Evolutionary conservation across 2,113 vertebrate genomes (phyloP), one percentile per base, ranked within the genome.

Genomic region (Sporophila hypoxantha): DNA sequence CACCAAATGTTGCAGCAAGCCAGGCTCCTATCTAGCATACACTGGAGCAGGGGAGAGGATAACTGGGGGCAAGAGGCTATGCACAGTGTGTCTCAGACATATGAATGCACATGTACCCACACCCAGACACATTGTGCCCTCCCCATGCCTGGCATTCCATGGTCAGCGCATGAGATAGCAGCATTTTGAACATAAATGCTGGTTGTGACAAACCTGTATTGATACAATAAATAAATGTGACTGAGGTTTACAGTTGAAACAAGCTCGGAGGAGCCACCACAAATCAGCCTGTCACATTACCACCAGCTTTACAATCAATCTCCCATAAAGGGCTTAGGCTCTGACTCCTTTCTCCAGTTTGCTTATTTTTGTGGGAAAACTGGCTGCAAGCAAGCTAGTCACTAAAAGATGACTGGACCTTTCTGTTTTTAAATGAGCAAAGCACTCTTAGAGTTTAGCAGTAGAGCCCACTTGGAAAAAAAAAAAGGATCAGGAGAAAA

Each of bases 271-370:
- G 77, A 88, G 91, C 86, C 90, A 91, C 88, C 88, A 94, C 95
- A 95, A 95, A 95, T 95, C 95, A 95, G 94, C 60, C 89, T 95
- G 95, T 95, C 95, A 95, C 3, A 5, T 70, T 62, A 81, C 80
- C 94, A 94, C 83, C 85, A 79, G 79, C 77, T 86, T 90, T 83
- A 86, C 85, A 84, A 93, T 95, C 89, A 95, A 95, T 95, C 95
- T 95, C 90, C 82, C 36, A 62, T 73, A 92, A 92, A 89, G 91
- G 93, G 85, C 90, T 93, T 94, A 95, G 64, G 44, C 70, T 89
- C 66, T 94, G 94, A 89, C 89, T 95, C 76, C 50, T 87, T 93
- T 89, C 82, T 71, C 75, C 59, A 66, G 87, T 95, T 94, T 95
- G 94, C 88, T 95, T 95, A 95, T 95, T 95, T 95, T 91, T 95